Evolutionary conservation across 2,797 vertebrate species (phyloP).

Genomic region (Ataeniobius toweri): DNA sequence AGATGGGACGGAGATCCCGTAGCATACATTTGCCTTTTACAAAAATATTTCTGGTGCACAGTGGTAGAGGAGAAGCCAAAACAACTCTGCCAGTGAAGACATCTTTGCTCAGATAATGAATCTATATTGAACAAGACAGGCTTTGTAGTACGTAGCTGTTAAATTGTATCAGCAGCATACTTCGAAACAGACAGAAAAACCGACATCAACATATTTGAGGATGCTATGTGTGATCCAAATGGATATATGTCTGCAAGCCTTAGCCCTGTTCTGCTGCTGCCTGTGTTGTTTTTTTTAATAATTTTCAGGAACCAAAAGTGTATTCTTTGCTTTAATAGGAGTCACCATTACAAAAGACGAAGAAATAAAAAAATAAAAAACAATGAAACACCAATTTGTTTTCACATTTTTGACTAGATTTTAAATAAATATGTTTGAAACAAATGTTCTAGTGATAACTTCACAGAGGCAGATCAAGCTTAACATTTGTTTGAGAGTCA

Average conservation of each 20-base stretch:
- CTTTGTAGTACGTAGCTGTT: no score
- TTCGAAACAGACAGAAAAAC: not conserved
- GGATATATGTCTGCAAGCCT: not conserved
- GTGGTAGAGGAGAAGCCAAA: slow-evolving; percentile 44
- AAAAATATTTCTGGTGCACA: slow-evolving; percentile 66
- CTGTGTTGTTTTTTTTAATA: not conserved
- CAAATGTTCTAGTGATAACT: not conserved
- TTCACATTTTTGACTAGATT: not conserved
- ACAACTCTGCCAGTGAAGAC: slow-evolving; percentile 53
- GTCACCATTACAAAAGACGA: not conserved
- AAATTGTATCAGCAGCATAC: not conserved
- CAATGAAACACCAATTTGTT: not conserved
- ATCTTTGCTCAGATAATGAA: slow-evolving; percentile 67
- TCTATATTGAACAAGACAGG: slow-evolving; percentile 43
- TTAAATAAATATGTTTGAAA: not conserved
- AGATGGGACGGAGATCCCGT: slow-evolving; percentile 65
- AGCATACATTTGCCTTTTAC: slow-evolving; percentile 65
- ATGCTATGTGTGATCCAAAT: not conserved
- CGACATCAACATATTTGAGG: not conserved
- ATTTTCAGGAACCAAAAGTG: not conserved
- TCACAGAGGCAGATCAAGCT: not conserved
- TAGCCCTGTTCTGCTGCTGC: not conserved
- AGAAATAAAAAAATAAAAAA: not conserved
- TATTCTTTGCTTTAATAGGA: not conserved
- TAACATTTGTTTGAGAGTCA: not conserved